Percentiles rank a stretch among this genome's conserved stretches.
These are phyloP conservation scores for Poeciliopsis turrubarensis DNA, from an alignment of 2,113 vertebrate genomes.

Conservation along the genomic window DNA sequence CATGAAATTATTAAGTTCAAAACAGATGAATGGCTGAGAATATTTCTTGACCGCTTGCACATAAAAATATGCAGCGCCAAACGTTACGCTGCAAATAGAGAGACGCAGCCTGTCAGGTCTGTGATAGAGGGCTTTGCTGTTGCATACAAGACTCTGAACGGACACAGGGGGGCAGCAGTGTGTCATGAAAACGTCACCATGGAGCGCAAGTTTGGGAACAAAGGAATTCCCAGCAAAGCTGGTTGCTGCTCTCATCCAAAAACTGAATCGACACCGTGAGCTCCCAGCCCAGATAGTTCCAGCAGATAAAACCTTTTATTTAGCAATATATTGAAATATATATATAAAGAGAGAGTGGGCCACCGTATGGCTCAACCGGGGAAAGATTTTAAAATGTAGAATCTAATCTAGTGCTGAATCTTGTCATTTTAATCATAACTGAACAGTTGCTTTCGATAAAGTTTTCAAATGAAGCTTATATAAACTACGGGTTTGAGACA, in stretches of 20 bases:
- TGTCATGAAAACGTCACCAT: conserved; percentile 9
- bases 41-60: background rate
- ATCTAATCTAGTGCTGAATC: background rate
- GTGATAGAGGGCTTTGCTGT: conserved; percentile 19
- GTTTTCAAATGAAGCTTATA: background rate
- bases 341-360: background rate
- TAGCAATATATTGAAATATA: too few relatives aligned
- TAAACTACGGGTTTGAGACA: background rate
- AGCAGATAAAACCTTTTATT: background rate
- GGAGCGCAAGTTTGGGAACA: conserved; percentile 55
- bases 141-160: conserved; percentile 13
- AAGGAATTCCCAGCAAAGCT: conserved; percentile 69
- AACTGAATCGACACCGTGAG: conserved; percentile 14
- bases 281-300: background rate
- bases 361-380: background rate
- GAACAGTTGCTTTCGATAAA: background rate
- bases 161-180: conserved; percentile 69
- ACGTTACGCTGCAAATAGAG: background rate
- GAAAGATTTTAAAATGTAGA: background rate
- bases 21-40: background rate
- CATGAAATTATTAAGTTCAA: background rate
- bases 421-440: background rate
- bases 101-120: too few relatives aligned
- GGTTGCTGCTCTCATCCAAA: conserved; percentile 33
- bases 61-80: background rate